Percentiles rank a stretch among this genome's conserved stretches.
Conservation (phyloP, 2,797 vertebrate species). For the Xenops minutus region DNA sequence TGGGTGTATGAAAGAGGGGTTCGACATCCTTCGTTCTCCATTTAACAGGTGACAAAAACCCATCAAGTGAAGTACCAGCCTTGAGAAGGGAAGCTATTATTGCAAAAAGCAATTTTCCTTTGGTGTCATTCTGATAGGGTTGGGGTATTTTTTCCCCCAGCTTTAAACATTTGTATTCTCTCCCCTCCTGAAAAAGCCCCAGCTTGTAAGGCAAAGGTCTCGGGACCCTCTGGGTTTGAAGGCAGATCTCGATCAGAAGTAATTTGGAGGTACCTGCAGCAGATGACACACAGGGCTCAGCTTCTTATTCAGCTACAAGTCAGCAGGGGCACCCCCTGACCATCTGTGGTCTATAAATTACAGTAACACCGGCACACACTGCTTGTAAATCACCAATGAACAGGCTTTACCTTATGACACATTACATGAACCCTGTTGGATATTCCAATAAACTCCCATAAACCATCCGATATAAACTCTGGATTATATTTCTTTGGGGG, state of each 20-base stretch:
- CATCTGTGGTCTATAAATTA: constrained; percentile 85
- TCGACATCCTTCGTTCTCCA: background rate
- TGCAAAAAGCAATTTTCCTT: constrained; percentile 5
- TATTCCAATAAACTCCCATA: constrained; percentile 81
- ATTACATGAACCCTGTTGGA: constrained; percentile 81
- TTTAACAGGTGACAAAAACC: constrained; percentile 9
- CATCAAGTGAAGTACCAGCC: background rate
- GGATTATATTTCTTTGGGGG: constrained; percentile 76
- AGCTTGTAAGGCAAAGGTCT: constrained; percentile 11
- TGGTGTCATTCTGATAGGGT: background rate
- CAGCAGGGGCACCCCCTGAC: constrained; percentile 76
- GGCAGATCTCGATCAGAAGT: constrained; percentile 45
- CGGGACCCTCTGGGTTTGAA: constrained; percentile 43
- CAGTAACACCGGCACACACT: constrained; percentile 75
- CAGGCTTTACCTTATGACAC: constrained; percentile 81
- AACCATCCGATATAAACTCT: constrained; percentile 76
- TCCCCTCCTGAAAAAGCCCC: background rate
- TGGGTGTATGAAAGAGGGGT: background rate
- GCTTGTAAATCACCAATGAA: constrained; percentile 81
- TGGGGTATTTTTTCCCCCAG: accelerated
- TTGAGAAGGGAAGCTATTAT: constrained; percentile 9
- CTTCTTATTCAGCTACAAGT: constrained; percentile 78
- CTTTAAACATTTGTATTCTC: background rate
- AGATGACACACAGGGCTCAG: constrained; percentile 74
- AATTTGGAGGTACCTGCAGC: constrained; percentile 72